Evolutionary conservation across 2,888 invertebrate genomes (phyloP), one percentile per base, ranked within the genome.

Genomic region (Nomada lathburiana): DNA sequence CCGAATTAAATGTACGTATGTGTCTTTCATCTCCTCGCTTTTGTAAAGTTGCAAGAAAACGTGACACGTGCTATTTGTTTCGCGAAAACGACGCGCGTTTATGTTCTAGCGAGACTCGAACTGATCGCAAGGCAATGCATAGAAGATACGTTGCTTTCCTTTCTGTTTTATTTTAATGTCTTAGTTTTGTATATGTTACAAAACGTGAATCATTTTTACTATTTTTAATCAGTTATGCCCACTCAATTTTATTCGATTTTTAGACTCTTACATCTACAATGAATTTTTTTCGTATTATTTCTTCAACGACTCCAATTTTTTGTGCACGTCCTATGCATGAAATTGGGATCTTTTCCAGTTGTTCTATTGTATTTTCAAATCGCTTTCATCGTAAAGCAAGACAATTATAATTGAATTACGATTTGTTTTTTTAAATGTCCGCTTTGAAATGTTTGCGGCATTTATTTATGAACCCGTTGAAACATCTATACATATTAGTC

Each of bases 1-100:
- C 73, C 78, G 78, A 78, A 47, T 13, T 47, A 47, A 70, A 76
- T 72, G 75, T 82, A 80, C 74, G 59, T 76, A 72, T 59, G 77
- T 70, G 78, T 86, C 78, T 78, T 84, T 87, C 80, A 81, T 82
- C 80, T 76, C 85, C 79, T 76, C 64, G 79, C 67, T 75, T 69
- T 63, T 73, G 55, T 44, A 44, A 57, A 77, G 53, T 53, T 42
- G 23, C 62, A 26, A 59, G 9, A 23, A 29, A 10, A n/a, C 63
- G 36, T 20, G 65, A 29, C 9, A 36, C 16, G 55, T 44, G 50
- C n/a, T 44, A 23, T 73, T 29, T 67, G 16, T 23, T 72, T 59
- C 23, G 29, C 57, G 29, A 55, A 55, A 42, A 65, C 11, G 16
- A 65, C 5, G n/a, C 29, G 20, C 36, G 71, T 42, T 63, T 44